Evolutionary conservation across 2,888 invertebrate species (phyloP).

Genomic region (Dryadula phaetusa): DNA sequence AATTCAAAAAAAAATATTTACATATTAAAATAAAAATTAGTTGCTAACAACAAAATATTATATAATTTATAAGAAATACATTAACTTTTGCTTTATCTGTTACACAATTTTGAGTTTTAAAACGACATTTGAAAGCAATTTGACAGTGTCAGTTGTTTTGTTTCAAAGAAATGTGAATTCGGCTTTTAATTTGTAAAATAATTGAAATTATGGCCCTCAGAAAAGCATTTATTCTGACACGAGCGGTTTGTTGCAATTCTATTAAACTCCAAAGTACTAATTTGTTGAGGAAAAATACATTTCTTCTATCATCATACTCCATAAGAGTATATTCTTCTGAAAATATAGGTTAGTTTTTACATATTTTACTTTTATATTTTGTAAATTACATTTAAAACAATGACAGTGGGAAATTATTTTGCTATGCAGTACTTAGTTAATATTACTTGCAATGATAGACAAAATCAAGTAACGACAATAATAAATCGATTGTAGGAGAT

Average conservation of each 20-base stretch:
- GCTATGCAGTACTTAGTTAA: not conserved
- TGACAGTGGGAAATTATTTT: not conserved
- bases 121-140: not conserved
- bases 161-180: slow-evolving; percentile 43
- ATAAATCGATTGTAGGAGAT: slow-evolving; percentile 49
- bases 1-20: no score
- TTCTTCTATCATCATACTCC: slow-evolving; percentile 63
- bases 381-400: slow-evolving; percentile 6
- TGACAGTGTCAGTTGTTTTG: slow-evolving; percentile 38
- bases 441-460: not conserved
- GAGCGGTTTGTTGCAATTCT: slow-evolving; percentile 64
- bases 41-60: no score
- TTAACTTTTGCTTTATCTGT: not conserved
- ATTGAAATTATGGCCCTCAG: slow-evolving; percentile 68
- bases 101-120: slow-evolving; percentile 11
- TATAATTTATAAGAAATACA: no score
- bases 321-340: slow-evolving; percentile 70
- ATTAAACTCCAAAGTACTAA: slow-evolving; percentile 61
- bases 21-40: no score
- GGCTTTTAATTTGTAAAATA: slow-evolving; percentile 30
- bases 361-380: slow-evolving; percentile 7
- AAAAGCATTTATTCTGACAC: slow-evolving; percentile 71
- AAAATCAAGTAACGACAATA: not conserved
- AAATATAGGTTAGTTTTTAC: slow-evolving; percentile 75
- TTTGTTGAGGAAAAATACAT: slow-evolving; percentile 64